These are phyloP conservation scores for Rattus rattus DNA, from an alignment of 2,113 vertebrate genomes.

Conservation along the genomic window DNA sequence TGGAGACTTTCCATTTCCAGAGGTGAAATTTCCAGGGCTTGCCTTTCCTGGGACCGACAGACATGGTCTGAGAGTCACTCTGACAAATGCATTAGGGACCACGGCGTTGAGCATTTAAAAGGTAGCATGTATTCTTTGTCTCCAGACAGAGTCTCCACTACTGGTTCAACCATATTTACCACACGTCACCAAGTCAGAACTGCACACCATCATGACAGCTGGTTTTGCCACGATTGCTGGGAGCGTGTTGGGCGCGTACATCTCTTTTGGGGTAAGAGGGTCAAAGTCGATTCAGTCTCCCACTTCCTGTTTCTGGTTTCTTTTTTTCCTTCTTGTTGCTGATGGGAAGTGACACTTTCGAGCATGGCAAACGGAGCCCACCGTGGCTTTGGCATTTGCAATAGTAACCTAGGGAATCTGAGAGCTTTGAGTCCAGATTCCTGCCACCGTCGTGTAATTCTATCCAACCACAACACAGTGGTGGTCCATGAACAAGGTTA, in stretches of 20 bases:
- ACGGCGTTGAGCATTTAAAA: neutral
- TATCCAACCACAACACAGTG: neutral
- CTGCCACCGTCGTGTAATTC: neutral
- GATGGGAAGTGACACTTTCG: neutral
- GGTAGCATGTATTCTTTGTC: neutral
- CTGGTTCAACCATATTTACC: slow-evolving; percentile 90
- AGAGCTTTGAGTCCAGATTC: neutral
- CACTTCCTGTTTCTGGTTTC: neutral
- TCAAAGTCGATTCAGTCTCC: neutral
- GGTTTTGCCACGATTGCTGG: slow-evolving; percentile 93
- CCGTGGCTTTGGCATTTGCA: neutral
- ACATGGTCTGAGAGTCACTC: neutral
- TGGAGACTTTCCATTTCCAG: neutral
- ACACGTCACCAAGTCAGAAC: slow-evolving; percentile 89
- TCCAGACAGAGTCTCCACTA: slow-evolving; percentile 91
- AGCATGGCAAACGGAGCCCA: neutral
- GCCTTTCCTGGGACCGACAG: neutral
- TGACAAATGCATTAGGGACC: neutral
- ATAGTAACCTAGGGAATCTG: neutral
- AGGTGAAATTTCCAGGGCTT: neutral
- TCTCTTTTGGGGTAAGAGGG: slow-evolving; percentile 92
- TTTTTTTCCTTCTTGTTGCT: neutral
- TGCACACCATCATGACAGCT: slow-evolving; percentile 93
- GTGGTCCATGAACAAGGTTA: neutral
- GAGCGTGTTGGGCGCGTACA: slow-evolving; percentile 90